These are phyloP conservation scores for Aplysina aerophoba DNA, from an alignment of 37 sponge, comb jelly and placozoan species.

Conservation along the genomic window DNA sequence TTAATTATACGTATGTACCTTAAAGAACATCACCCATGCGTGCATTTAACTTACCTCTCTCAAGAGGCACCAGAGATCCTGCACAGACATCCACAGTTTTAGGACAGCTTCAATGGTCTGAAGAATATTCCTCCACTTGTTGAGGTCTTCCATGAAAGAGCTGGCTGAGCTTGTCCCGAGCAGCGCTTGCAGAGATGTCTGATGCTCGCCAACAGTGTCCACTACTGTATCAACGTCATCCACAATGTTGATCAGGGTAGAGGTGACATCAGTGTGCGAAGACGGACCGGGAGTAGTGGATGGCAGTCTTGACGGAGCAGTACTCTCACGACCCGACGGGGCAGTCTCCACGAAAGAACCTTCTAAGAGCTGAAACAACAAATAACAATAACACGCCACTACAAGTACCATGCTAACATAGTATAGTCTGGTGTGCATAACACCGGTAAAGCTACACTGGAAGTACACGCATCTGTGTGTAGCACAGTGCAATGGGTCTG, in stretches of 20 bases:
- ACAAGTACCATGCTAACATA: no score
- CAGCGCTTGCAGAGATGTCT: constrained; percentile 45
- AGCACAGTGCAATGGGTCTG: no score
- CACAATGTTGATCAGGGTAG: neutral
- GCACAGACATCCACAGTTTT: constrained; percentile 71
- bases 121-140: constrained; percentile 77
- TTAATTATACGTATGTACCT: no score
- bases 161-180: constrained; percentile 63
- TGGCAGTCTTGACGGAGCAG: neutral
- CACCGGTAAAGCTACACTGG: no score
- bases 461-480: no score
- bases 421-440: no score
- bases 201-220: constrained; percentile 10
- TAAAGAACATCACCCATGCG: neutral
- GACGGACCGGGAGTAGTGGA: constrained; percentile 1
- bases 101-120: constrained; percentile 90
- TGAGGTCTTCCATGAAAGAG: constrained; percentile 72
- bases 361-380: no score
- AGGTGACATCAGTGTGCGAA: neutral
- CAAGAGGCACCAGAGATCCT: constrained; percentile 74
- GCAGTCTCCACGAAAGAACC: neutral
- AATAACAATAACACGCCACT: no score
- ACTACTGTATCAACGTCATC: neutral
- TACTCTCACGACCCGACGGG: constrained; percentile 26
- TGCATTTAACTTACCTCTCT: constrained; percentile 75